Conservation (phyloP, 1,140 invertebrate genomes). For the Drosophila tristis region DNA sequence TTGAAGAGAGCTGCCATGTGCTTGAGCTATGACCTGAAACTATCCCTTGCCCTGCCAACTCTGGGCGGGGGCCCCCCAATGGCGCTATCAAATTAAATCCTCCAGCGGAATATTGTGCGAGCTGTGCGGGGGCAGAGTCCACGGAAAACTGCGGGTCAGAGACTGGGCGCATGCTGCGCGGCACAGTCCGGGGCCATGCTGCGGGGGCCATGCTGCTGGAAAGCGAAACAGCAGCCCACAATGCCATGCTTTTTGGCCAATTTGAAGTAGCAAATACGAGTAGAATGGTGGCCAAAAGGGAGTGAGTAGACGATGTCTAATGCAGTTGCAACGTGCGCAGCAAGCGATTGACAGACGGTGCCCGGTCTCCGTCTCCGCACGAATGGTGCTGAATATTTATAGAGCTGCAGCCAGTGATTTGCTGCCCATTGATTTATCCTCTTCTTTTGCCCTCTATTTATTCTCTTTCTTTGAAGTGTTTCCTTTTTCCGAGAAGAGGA, state of each 20-base stretch:
- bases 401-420: conserved; percentile 27
- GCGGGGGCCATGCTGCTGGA: neutral
- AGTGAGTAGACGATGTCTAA: conserved; percentile 5
- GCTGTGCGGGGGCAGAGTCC: conserved; percentile 12
- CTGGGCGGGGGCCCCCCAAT: neutral
- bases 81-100: conserved; percentile 43
- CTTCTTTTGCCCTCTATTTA: neutral
- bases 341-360: conserved; percentile 18
- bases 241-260: conserved; percentile 37
- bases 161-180: too few relatives aligned
- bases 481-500: conserved; percentile 11
- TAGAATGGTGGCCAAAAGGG: neutral
- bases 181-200: too few relatives aligned
- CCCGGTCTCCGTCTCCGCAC: neutral
- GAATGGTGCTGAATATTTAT: conserved; percentile 6
- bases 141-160: conserved; percentile 10
- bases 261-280: conserved; percentile 15
- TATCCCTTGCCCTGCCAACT: neutral
- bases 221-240: neutral
- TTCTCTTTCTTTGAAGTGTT: conserved; percentile 7
- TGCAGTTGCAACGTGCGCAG: conserved; percentile 36
- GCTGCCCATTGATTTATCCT: conserved; percentile 17
- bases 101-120: conserved; percentile 34
- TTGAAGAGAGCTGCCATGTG: conserved; percentile 15
- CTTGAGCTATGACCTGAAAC: conserved; percentile 14